These are phyloP conservation scores for Tachina fera DNA, from an alignment of 2,888 invertebrate species.

Conservation along the genomic window DNA sequence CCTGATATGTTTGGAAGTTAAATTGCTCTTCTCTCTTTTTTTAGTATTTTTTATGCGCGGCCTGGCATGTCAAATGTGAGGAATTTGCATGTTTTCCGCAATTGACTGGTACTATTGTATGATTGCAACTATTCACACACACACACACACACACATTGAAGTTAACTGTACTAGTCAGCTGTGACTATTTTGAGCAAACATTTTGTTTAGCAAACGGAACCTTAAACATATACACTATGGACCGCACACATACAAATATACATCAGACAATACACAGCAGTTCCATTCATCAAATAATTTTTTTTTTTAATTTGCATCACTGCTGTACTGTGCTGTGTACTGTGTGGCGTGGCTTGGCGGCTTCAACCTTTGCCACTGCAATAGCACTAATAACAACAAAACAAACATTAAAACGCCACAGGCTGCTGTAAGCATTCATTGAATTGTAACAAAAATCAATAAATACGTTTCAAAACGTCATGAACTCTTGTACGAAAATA, in stretches of 20 bases:
- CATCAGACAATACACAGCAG: neutral
- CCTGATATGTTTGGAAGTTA: slow-evolving; percentile 32
- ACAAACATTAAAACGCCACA: slow-evolving; percentile 8
- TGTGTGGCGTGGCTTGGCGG: too few species aligned
- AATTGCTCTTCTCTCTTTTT: neutral
- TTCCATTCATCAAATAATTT: slow-evolving; percentile 51
- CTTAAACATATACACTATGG: slow-evolving; percentile 36
- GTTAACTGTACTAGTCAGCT: slow-evolving; percentile 33
- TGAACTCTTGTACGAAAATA: slow-evolving; percentile 17
- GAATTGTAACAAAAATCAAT: slow-evolving; percentile 64
- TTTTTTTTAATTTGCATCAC: slow-evolving; percentile 13
- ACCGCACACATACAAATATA: slow-evolving; percentile 11
- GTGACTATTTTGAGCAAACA: slow-evolving; percentile 46
- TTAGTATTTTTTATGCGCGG: slow-evolving; percentile 25
- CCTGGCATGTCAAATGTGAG: slow-evolving; percentile 19
- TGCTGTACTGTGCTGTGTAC: neutral
- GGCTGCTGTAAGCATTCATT: slow-evolving; percentile 22
- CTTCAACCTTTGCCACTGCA: slow-evolving; percentile 27
- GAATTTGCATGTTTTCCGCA: slow-evolving; percentile 40
- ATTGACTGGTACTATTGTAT: slow-evolving; percentile 9
- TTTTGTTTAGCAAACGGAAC: slow-evolving; percentile 39
- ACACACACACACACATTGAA: neutral
- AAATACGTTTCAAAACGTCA: slow-evolving; percentile 42
- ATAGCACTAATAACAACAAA: slow-evolving; percentile 21
- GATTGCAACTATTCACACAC: neutral